A percentile compares a stretch with the other conserved stretches of the same genome.
phyloP scores from a whole-genome alignment of 2,888 invertebrate genomes.

The Yponomeuta evonymella region DNA sequence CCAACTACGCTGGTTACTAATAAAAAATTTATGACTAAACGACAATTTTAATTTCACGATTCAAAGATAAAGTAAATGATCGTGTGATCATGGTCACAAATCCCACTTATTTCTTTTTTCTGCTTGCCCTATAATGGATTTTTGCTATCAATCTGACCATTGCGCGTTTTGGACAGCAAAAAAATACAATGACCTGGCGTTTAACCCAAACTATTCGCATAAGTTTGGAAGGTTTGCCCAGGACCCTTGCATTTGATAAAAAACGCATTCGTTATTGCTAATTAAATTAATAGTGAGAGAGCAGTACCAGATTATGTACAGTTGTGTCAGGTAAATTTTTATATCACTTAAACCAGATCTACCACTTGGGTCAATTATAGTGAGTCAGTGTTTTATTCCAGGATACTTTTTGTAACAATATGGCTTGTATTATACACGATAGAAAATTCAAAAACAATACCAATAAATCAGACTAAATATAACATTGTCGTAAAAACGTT shows the following conservation, averaged over 20 bases:
- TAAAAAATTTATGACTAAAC: not conserved
- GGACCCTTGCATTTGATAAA: no score
- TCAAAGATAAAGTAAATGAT: not conserved
- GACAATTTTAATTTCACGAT: not conserved
- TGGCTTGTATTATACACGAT: not conserved
- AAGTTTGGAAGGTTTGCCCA: no score
- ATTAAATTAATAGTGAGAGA: no score
- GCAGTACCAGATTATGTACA: no score
- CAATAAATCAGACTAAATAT: not conserved
- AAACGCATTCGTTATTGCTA: no score
- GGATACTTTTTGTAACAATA: not conserved
- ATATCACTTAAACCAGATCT: no score
- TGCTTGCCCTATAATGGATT: not conserved
- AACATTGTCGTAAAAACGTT: not conserved
- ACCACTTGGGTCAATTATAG: no score
- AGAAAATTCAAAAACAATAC: not conserved
- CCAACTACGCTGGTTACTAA: no score
- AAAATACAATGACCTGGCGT: no score
- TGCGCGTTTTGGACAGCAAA: not conserved
- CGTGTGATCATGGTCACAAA: not conserved
- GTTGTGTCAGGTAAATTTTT: no score
- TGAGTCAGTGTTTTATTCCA: not conserved
- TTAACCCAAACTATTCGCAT: no score
- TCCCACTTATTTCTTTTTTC: not conserved
- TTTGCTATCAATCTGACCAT: not conserved